Conservation (phyloP, 2,888 invertebrate species). For the Tinea pellionella region DNA sequence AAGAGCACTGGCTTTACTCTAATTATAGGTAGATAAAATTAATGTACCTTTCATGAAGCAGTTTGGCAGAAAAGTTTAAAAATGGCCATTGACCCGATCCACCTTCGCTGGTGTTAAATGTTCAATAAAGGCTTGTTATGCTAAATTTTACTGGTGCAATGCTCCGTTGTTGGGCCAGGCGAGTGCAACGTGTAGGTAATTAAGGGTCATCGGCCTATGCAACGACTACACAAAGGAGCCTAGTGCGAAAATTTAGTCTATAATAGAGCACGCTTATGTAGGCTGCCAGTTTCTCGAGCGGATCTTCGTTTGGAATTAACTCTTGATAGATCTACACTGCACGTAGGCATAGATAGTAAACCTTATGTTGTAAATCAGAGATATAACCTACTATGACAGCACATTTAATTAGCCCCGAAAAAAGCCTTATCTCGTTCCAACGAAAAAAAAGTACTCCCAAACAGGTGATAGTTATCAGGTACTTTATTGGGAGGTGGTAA, state of each 20-base stretch:
- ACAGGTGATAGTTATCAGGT: neutral
- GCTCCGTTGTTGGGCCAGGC: conserved; percentile 50
- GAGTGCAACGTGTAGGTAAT: conserved; percentile 36
- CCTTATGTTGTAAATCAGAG: too few species aligned
- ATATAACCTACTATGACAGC: too few species aligned
- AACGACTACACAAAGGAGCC: conserved; percentile 40
- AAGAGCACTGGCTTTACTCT: too few species aligned
- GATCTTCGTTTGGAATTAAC: neutral
- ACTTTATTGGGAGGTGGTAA: neutral
- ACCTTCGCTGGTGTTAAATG: conserved; percentile 28
- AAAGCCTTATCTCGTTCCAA: neutral
- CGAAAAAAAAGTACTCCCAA: neutral
- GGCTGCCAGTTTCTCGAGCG: neutral
- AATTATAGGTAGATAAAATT: too few species aligned
- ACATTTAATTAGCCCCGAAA: neutral
- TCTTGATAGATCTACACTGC: neutral
- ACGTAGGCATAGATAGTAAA: neutral
- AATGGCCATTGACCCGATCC: conserved; percentile 14
- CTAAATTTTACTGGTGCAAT: conserved; percentile 66
- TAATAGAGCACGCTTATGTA: conserved; percentile 10
- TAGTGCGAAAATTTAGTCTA: conserved; percentile 27
- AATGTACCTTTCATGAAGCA: neutral
- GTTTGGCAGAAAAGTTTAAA: neutral
- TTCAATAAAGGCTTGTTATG: conserved; percentile 63
- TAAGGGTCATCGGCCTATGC: conserved; percentile 54